Conservation (phyloP, 2,888 invertebrate genomes). For the Eupithecia subfuscata region DNA sequence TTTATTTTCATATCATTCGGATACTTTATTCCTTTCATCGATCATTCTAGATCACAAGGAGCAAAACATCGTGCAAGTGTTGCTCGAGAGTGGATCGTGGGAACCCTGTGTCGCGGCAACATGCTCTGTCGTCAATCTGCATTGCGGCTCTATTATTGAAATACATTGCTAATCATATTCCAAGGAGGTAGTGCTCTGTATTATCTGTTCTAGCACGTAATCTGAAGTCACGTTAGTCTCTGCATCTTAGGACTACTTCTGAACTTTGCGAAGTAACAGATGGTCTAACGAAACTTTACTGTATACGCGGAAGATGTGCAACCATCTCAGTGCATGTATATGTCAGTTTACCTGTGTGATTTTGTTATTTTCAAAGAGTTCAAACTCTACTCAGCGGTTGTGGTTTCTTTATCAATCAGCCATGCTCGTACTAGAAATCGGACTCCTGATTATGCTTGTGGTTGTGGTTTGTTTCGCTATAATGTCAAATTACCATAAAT, state of each 20-base stretch:
- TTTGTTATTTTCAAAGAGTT: not conserved
- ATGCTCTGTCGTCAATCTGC: conserved; percentile 35
- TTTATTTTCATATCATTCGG: conserved; percentile 8
- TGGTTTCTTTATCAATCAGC: conserved; percentile 19
- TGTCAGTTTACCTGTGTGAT: not conserved
- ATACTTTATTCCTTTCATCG: conserved; percentile 48
- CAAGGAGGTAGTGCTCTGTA: not conserved
- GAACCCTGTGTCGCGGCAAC: conserved; percentile 51
- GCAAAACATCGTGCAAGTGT: conserved; percentile 54
- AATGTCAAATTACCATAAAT: conserved; percentile 18
- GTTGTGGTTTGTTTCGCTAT: conserved; percentile 23
- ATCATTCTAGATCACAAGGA: conserved; percentile 59
- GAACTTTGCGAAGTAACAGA: no score
- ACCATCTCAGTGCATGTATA: no score
- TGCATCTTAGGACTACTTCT: not conserved
- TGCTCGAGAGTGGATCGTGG: conserved; percentile 60
- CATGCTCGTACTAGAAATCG: conserved; percentile 7
- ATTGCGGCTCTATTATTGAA: conserved; percentile 31
- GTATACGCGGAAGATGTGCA: not conserved
- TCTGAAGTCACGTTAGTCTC: not conserved
- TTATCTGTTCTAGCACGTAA: not conserved
- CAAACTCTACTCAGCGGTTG: not conserved
- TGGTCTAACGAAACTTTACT: no score
- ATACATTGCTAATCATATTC: conserved; percentile 21
- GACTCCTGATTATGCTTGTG: conserved; percentile 12